Base-by-base conservation (phyloP, 2,888 invertebrate species). In the Drosophila flavopinicola region DNA sequence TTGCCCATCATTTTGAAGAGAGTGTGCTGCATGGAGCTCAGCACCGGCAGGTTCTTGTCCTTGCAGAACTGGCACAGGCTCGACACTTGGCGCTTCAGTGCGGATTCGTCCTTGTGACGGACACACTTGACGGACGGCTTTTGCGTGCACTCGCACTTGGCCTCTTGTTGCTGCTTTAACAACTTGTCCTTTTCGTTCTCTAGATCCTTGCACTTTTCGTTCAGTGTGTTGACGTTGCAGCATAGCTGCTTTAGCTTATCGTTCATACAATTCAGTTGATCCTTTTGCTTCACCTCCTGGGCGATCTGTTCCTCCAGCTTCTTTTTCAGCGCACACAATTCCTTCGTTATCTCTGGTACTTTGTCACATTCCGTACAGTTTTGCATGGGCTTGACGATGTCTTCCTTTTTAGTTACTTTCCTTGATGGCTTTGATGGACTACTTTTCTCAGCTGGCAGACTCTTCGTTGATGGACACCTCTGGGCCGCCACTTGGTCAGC, bases 51-150 rank as follows among this genome's bases (percentile, higher is more conserved):
- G 0, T 53, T n/a, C 6, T 39, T 44, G 3, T 66, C 10, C 6
- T 44, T 33, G 23, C 87, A 87, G 23, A 75, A 76, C n/a, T 59
- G 42, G 6, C 88, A 87, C 0, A 48, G 35, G 27, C 78, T 88
- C 1, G 82, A 66, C 3, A 30, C 6, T 4, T 57, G 53, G 1
- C 25, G 30, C 6, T 29, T 23, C 0, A 47, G 11, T 10, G 25
- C 2, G 0, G 4, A 1, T 1, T 10, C 6, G 5, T 38, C 27
- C n/a, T 13, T 1, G 1, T 13, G 9, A 4, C 6, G 17, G 1
- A 1, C 11, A 17, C 6, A 2, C 5, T 13, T 35, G 0, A 2
- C 1, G 11, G n/a, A 5, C 2, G 1, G 1, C 1, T 6, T 33
- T 13, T 27, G 20, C 17, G 10, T 0, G 4, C 13, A 23, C 0